Evolutionary conservation across 2,797 vertebrate species (phyloP).

Genomic region (Mormyrops boulengeri): DNA sequence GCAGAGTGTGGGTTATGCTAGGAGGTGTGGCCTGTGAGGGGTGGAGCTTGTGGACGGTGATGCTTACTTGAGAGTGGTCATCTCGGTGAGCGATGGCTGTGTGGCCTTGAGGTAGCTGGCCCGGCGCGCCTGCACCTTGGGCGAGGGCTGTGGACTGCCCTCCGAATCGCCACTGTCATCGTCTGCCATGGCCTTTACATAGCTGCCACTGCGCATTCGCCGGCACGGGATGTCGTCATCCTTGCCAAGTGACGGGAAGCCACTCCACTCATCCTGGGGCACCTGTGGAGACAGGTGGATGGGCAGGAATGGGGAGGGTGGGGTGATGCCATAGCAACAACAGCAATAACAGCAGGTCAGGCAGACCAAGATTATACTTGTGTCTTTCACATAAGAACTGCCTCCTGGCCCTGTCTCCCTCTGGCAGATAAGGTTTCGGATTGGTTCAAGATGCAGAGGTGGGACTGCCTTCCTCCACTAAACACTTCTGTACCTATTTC

Average conservation of each 20-base stretch:
- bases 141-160: conserved; percentile 75
- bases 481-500: not conserved
- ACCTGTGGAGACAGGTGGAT: conserved; percentile 52
- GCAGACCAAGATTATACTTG: not conserved
- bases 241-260: conserved; percentile 66
- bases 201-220: conserved; percentile 81
- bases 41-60: not conserved
- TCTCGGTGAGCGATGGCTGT: conserved; percentile 78
- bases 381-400: not conserved
- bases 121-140: conserved; percentile 76
- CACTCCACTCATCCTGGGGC: conserved; percentile 78
- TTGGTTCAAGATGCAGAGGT: not conserved
- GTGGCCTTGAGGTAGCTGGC: conserved; percentile 86
- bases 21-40: not conserved
- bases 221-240: conserved; percentile 80
- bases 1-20: not conserved
- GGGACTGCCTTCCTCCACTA: not conserved
- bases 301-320: not conserved
- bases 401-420: not conserved
- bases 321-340: not conserved
- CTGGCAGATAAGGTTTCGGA: not conserved
- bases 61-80: conserved; percentile 78
- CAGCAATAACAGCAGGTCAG: conserved; percentile 9
- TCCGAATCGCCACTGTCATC: conserved; percentile 81
- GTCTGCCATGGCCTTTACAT: conserved; percentile 85